phyloP scores from a whole-genome alignment of 2,797 vertebrate species.

The Galago senegalensis region DNA sequence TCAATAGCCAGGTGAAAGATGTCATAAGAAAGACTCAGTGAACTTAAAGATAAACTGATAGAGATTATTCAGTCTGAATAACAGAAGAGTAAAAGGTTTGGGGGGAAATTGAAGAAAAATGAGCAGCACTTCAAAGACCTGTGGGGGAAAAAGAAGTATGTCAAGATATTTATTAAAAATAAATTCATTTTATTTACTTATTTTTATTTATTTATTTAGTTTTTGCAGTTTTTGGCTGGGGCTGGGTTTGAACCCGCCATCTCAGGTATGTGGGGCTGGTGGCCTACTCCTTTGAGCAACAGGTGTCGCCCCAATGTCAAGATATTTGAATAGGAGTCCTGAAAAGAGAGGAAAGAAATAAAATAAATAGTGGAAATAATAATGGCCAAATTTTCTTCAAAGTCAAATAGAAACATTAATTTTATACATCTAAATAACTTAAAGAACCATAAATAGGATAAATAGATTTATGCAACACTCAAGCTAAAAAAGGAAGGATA shows the following conservation, averaged over 20 bases:
- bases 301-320: background rate
- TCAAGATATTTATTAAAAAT: background rate
- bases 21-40: background rate
- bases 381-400: background rate
- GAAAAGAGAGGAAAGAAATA: background rate
- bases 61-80: background rate
- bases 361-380: constrained; percentile 28
- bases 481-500: constrained; percentile 28
- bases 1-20: background rate
- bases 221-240: too few relatives aligned
- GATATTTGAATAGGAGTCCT: background rate
- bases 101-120: background rate
- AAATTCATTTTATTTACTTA: too few relatives aligned
- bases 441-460: background rate
- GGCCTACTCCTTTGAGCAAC: too few relatives aligned
- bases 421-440: background rate
- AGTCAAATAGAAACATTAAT: constrained; percentile 29
- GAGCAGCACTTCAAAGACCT: background rate
- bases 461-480: background rate
- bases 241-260: too few relatives aligned
- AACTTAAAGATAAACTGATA: background rate
- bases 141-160: background rate
- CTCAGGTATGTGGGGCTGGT: too few relatives aligned
- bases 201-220: too few relatives aligned
- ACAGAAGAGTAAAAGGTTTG: background rate